Evolutionary conservation across 2,113 vertebrate species (phyloP).

Genomic region (Boleophthalmus pectinirostris): DNA sequence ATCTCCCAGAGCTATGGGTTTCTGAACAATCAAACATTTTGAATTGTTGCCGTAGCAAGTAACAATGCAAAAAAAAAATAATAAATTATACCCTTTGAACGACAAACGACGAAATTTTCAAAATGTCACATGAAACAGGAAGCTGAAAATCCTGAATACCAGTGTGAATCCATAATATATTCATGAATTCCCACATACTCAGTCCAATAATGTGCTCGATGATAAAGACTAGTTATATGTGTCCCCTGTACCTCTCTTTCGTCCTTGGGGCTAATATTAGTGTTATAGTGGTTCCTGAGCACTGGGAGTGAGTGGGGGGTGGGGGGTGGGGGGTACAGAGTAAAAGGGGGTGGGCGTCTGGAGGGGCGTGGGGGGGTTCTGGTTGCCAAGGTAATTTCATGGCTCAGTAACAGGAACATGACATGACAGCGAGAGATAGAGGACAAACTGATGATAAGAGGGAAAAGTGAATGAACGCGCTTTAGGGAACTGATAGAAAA

Average conservation of each 20-base stretch:
- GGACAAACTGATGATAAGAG: not conserved
- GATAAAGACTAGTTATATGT: not conserved
- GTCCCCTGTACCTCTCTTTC: not conserved
- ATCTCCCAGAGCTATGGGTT: too few relatives aligned
- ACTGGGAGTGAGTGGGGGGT: not conserved
- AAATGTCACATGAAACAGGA: too few relatives aligned
- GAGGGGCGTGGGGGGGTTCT: conserved; percentile 20
- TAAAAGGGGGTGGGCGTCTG: not conserved
- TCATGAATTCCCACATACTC: not conserved
- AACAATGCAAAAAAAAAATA: too few relatives aligned
- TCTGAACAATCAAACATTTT: too few relatives aligned
- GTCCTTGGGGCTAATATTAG: conserved; percentile 6
- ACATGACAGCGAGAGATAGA: conserved; percentile 19
- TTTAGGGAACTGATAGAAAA: not conserved
- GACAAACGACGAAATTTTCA: too few relatives aligned
- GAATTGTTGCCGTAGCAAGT: too few relatives aligned
- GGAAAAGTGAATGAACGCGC: not conserved
- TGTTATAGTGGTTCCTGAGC: not conserved
- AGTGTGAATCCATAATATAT: not conserved
- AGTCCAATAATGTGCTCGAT: not conserved
- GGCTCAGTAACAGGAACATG: conserved; percentile 54
- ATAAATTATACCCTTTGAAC: too few relatives aligned
- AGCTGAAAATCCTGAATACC: not conserved
- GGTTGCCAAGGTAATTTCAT: conserved; percentile 62
- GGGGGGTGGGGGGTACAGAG: not conserved